A percentile compares a stretch with the other conserved stretches of the same genome.
Evolutionary conservation across 2,113 vertebrate genomes (phyloP).

Genomic region (Rallus limicola): DNA sequence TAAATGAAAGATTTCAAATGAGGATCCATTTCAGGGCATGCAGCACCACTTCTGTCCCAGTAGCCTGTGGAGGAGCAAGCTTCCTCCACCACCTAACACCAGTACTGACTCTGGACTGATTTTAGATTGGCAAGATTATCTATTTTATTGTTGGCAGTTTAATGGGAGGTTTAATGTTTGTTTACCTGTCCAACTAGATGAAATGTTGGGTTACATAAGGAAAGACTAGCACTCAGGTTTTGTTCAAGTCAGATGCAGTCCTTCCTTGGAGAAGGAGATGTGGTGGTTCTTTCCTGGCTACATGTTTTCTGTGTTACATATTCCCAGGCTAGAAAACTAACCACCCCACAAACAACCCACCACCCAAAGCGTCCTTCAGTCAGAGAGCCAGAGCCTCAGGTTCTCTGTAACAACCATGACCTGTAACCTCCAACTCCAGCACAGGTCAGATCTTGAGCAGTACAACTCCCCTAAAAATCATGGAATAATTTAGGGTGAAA

Average conservation of each 20-base stretch:
- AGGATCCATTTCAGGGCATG: background rate
- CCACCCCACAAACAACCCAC: background rate
- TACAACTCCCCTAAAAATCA: background rate
- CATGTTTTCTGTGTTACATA: background rate
- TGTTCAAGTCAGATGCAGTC: background rate
- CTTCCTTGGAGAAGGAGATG: background rate
- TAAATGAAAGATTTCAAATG: background rate
- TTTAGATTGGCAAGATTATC: background rate
- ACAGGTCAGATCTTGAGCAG: background rate
- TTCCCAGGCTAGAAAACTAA: background rate
- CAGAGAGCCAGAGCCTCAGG: background rate
- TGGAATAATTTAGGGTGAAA: background rate
- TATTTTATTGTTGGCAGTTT: background rate
- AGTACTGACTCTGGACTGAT: background rate
- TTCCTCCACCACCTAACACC: rapidly evolving
- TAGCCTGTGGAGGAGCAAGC: rapidly evolving
- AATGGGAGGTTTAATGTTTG: background rate
- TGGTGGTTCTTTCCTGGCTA: background rate
- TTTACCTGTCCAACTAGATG: background rate
- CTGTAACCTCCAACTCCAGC: background rate
- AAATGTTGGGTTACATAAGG: background rate
- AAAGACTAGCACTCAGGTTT: background rate
- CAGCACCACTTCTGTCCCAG: background rate
- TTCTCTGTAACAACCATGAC: background rate
- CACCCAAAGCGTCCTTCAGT: background rate